These are phyloP conservation scores for Haplochromis burtoni DNA, from an alignment of 2,113 vertebrate species.

Conservation along the genomic window DNA sequence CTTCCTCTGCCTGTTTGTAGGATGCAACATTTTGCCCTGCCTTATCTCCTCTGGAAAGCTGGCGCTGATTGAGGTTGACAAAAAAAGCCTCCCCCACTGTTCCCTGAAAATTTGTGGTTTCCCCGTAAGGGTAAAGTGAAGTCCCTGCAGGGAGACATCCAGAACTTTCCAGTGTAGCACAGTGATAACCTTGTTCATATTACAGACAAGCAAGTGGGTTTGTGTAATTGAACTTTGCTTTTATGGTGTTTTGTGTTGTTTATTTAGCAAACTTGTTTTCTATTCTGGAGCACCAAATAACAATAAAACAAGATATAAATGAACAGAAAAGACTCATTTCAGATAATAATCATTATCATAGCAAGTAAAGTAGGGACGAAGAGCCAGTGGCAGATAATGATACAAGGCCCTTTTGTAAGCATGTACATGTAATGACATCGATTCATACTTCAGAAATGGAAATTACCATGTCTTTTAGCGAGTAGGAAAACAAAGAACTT, in stretches of 20 bases:
- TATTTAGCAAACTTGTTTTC: background rate
- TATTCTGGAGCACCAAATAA: background rate
- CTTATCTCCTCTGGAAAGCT: background rate
- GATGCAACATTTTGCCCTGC: background rate
- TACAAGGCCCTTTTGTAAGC: background rate
- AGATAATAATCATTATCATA: background rate
- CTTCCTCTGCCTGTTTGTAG: background rate
- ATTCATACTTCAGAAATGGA: background rate
- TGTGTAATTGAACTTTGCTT: background rate
- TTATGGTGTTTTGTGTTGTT: background rate
- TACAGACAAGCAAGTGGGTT: background rate
- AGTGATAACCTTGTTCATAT: constrained; percentile 11
- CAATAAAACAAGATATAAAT: background rate
- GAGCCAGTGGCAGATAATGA: background rate
- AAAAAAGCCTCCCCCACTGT: background rate
- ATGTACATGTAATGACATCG: background rate
- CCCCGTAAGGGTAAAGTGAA: background rate
- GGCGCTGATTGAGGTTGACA: background rate
- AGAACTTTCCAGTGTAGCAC: background rate
- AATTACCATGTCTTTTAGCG: background rate
- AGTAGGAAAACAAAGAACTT: background rate
- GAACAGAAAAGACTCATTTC: background rate
- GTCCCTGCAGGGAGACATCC: background rate
- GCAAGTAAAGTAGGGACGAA: background rate
- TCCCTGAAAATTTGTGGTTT: constrained; percentile 21